Base-by-base conservation (phyloP, 1,140 invertebrate species). In the Pseudomyrmex flavicornis region DNA sequence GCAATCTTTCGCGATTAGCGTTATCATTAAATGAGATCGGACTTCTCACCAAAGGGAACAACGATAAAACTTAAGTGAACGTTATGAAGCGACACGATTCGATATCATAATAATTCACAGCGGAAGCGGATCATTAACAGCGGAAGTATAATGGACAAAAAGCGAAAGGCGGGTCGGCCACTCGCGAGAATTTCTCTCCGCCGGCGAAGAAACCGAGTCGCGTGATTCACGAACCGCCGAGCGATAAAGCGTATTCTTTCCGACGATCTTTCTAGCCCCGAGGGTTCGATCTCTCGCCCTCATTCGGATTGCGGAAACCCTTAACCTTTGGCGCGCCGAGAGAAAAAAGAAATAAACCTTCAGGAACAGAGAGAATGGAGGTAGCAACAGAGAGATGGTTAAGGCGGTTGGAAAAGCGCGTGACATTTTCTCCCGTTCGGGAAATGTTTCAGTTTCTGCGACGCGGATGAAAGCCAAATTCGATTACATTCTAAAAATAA, bases 161-260 rank as follows among this genome's bases (percentile, higher is more conserved):
- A 80, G 76, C 12, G 54, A 50, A n/a, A 13, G 44, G 35, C 17
- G n/a, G 65, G 35, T 80, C 46, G 66, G 52, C 44, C 65, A 54
- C 76, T 22, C 50, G 63, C 58, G 76, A 70, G n/a, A 80, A 72
- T 80, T 72, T 72, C 66, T 72, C 76, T 70, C 17, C 17, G 52
- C 63, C 70, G 48, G 12, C 44, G 79, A 44, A 22, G 61, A 8
- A 35, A 35, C 35, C 56, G 56, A 75, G 22, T 66, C 75, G 54
- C 75, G 62, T 68, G 75, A 84, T 80, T 80, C 75, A 84, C 70
- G 63, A 80, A 66, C 75, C 50, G 75, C 35, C 44, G 66, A 79
- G 65, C 83, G 69, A 85, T 85, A 85, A 85, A 85, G 68, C 77
- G 79, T 83, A 83, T 85, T 85, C 83, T 85, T 74, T 58, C 79